Percentiles rank a stretch among this genome's conserved stretches.
Evolutionary conservation across 2,113 vertebrate genomes (phyloP).

Genomic region (Passer montanus): DNA sequence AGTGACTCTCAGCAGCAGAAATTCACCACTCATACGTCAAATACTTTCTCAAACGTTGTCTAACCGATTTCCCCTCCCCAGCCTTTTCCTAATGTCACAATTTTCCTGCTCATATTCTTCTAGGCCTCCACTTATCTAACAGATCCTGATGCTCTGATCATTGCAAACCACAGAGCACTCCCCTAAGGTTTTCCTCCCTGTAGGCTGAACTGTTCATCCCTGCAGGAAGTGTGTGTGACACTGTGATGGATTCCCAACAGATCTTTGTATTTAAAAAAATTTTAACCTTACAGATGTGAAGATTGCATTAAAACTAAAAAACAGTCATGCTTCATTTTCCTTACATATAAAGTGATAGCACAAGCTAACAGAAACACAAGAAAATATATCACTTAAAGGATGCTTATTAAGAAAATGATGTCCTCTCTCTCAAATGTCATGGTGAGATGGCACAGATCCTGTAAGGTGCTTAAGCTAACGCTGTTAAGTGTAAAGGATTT

Average conservation of each 20-base stretch:
- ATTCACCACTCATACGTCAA: neutral
- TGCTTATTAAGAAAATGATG: neutral
- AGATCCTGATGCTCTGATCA: neutral
- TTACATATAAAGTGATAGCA: neutral
- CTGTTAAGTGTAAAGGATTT: neutral
- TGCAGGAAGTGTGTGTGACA: neutral
- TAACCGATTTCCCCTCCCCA: neutral
- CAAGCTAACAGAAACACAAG: neutral
- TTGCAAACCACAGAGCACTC: neutral
- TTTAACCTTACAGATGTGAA: neutral
- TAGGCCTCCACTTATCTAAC: neutral
- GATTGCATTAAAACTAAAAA: neutral
- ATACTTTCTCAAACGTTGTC: neutral
- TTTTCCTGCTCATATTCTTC: neutral
- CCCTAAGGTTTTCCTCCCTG: neutral
- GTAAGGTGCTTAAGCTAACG: fast-evolving
- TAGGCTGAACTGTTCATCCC: neutral
- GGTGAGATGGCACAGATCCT: neutral
- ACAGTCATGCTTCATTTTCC: neutral
- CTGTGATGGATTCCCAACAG: neutral
- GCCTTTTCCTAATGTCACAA: neutral
- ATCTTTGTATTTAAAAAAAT: neutral
- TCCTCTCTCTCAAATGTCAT: neutral
- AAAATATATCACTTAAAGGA: neutral
- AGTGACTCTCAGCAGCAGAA: neutral